Conservation (phyloP, 1,140 invertebrate species). For the Ephestia elutella region DNA sequence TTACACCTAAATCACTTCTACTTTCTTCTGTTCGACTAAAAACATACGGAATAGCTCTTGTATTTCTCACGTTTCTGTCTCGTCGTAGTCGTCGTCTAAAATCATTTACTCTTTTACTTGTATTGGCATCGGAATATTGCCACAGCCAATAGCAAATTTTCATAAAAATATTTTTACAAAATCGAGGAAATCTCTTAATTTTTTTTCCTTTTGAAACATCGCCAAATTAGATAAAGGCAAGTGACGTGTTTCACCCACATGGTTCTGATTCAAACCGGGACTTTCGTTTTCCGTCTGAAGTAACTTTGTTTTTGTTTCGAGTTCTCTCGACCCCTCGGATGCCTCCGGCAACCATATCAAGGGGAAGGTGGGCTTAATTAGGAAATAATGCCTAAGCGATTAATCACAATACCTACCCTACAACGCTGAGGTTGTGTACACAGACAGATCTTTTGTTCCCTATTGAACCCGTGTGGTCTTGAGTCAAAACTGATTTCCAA, state of each 20-base stretch:
- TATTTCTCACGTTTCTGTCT: too few species aligned
- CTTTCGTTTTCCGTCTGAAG: not conserved
- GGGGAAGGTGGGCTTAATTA: slow-evolving; percentile 66
- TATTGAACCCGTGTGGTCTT: slow-evolving; percentile 29
- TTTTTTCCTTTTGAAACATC: too few species aligned
- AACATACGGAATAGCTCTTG: too few species aligned
- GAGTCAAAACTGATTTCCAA: slow-evolving; percentile 52
- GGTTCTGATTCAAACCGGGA: slow-evolving; percentile 25
- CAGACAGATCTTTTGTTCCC: slow-evolving; percentile 27
- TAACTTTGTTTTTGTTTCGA: slow-evolving; percentile 39
- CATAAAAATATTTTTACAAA: too few species aligned
- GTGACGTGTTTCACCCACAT: not conserved
- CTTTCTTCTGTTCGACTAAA: too few species aligned
- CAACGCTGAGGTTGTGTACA: slow-evolving; percentile 11
- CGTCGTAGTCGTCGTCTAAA: too few species aligned
- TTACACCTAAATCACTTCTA: too few species aligned
- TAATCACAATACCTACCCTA: slow-evolving; percentile 54
- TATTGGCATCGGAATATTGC: too few species aligned
- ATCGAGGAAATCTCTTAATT: too few species aligned
- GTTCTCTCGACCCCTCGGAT: slow-evolving; percentile 32
- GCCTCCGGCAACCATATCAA: slow-evolving; percentile 26
- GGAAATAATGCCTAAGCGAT: slow-evolving; percentile 68
- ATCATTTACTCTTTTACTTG: too few species aligned
- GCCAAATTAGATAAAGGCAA: not conserved
- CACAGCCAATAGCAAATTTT: too few species aligned